Percentiles rank a stretch among this genome's conserved stretches.
Conservation (phyloP, 2,888 invertebrate species). For the Dicyrtoma fusca region DNA sequence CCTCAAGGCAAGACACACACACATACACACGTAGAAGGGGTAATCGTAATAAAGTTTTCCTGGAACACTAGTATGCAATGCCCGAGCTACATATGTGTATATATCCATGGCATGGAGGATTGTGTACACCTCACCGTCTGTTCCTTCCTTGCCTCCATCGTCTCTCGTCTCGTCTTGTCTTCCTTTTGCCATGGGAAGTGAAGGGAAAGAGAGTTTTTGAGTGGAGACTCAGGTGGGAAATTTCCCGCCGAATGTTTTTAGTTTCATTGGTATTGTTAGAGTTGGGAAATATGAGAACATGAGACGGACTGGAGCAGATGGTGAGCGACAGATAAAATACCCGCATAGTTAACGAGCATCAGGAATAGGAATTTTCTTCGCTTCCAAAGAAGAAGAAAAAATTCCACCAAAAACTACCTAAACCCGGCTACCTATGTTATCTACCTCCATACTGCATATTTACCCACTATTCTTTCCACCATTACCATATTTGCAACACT, state of each 20-base stretch:
- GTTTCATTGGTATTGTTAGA: conserved; percentile 45
- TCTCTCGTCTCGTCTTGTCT: background rate
- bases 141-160: background rate
- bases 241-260: conserved; percentile 51
- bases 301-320: conserved; percentile 45
- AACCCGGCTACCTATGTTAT: too few relatives aligned
- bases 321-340: conserved; percentile 51
- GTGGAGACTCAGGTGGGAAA: conserved; percentile 48
- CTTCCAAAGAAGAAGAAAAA: conserved; percentile 2
- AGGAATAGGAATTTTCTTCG: too few relatives aligned
- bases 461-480: background rate
- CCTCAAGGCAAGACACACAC: too few relatives aligned
- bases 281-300: conserved; percentile 42
- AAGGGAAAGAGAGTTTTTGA: conserved; percentile 8
- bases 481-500: background rate
- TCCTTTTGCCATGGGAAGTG: background rate
- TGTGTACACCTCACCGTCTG: background rate
- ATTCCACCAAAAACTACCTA: background rate
- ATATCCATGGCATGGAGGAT: too few relatives aligned
- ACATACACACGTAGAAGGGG: too few relatives aligned
- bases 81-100: too few relatives aligned
- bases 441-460: too few relatives aligned
- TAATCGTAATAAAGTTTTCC: too few relatives aligned
- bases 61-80: background rate
- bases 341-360: conserved; percentile 43